Evolutionary conservation across 92 coral and sea anemone genomes (phyloP), one percentile per base, ranked within the genome.

Genomic region (Paragorgia papillata): DNA sequence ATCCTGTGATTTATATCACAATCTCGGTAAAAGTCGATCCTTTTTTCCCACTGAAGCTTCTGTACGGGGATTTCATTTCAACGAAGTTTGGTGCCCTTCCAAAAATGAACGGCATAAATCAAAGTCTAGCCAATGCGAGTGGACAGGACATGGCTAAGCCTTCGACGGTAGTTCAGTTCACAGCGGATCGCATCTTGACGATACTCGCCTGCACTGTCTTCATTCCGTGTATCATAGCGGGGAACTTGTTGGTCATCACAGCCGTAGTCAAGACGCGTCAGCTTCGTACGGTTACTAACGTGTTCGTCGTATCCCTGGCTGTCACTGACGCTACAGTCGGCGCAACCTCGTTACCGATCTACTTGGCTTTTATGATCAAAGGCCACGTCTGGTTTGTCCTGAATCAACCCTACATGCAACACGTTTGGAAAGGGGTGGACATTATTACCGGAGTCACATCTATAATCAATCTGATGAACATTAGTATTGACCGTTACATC

Each of bases 361-460:
- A 68, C 30, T 12, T 68, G 75, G 75, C 75, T 0, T 68, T 39
- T 33, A 68, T 22, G 40, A 46, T 68, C 58, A 68, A 68, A 30
- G 75, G 75, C 0, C 26, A 44, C 6, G 3, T n/a, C 12, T 68
- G 75, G 75, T 49, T 68, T 29, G 12, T 27, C 21, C 2, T 21
- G 30, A 44, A 68, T 25, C 40, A 15, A 12, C 57, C 59, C 18
- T 13, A 22, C 33, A 25, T 68, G 41, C 57, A 30, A 49, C 58
- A 46, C 2, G 32, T 87, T 17, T 93, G 97, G 97, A 83, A 87
- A 9, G 85, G 90, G 31, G 81, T 86, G 76, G 97, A 93, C 58
- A 90, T 88, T 21, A 82, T 88, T 53, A 88, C 94, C 35, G 94
- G 97, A 33, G 94, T 90, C 12, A 90, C 97, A 0, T 90, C 93